Base-by-base conservation (phyloP, 2,797 vertebrate species). In the Sylvilagus floridanus region DNA sequence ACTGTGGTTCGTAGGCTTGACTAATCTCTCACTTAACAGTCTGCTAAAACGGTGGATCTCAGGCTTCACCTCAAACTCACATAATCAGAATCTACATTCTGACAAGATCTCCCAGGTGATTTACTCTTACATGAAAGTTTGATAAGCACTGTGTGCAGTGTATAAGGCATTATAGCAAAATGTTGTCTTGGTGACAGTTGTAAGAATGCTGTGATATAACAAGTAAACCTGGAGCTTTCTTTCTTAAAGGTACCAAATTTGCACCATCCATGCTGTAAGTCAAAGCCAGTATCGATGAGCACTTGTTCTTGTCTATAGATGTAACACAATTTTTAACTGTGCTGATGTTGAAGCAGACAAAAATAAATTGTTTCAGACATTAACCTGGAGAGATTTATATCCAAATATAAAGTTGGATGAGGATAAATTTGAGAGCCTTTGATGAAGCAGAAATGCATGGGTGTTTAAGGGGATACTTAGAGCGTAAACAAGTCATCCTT, bases 81-180 rank as follows among this genome's bases (percentile, higher is more conserved):
- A 50, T 13, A 22, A 77, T 83, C 7, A 86, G 9, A 88, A 42
- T 72, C 32, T 52, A 60, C 7, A 72, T 92, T 90, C 88, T 90
- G 26, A 90, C 24, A 76, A 71, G 16, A 83, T 42, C n/a, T 91
- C 30, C 62, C 47, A 85, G 37, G 54, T 83, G 30, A 90, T 66
- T 92, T 91, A 83, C 16, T 47, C 26, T 10, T 2, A 42, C 6
- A 71, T 95, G 75, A 87, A 83, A 92, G 68, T 62, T 66, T 87
- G 84, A 26, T 72, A 92, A 90, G 19, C 66, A 2, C 52, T 73
- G 0, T 69, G 47, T 60, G 32, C 8, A 66, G 3, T 62, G 7
- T 84, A 11, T 81, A 37, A 87, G 1, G 3, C 71, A 66, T 65
- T 60, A 35, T 12, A 35, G 72, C 42, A 94, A 84, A 91, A 52